Percentiles rank a stretch among this genome's conserved stretches.
Evolutionary conservation across 2,888 invertebrate genomes (phyloP).

Genomic region (Cheilosia urbana): DNA sequence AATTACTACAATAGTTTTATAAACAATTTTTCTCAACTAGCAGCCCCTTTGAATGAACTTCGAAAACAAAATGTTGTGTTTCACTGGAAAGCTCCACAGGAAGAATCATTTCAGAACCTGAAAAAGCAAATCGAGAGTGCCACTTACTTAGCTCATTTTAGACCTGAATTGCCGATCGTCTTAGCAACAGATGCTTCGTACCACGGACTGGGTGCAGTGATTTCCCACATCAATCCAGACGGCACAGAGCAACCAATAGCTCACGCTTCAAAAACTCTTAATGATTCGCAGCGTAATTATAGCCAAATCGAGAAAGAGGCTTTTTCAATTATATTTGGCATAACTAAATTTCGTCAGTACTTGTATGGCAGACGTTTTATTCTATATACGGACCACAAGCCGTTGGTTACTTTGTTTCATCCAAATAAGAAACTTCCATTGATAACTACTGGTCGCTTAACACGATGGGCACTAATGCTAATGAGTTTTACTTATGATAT

Average conservation of each 20-base stretch:
- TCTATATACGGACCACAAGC: conserved; percentile 82
- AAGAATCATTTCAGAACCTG: conserved; percentile 74
- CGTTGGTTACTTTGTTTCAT: conserved; percentile 69
- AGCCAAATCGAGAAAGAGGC: conserved; percentile 71
- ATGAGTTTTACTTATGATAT: conserved; percentile 44
- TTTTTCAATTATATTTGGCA: conserved; percentile 44
- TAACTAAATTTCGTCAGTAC: conserved; percentile 79
- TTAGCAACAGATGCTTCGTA: conserved; percentile 73
- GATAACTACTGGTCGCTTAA: conserved; percentile 26
- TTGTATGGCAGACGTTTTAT: conserved; percentile 80
- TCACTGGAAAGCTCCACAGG: conserved; percentile 74
- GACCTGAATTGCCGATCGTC: conserved; percentile 32
- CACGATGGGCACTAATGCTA: conserved; percentile 46
- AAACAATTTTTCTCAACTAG: conserved; percentile 15
- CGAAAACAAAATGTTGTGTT: conserved; percentile 63
- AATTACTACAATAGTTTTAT: conserved; percentile 30
- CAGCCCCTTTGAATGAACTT: conserved; percentile 29
- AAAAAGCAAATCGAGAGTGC: conserved; percentile 75
- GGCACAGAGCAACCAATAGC: conserved; percentile 56
- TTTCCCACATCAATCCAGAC: conserved; percentile 51
- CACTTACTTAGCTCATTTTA: conserved; percentile 34
- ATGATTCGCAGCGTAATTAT: conserved; percentile 43
- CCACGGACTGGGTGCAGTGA: conserved; percentile 62
- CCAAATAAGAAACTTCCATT: conserved; percentile 29
- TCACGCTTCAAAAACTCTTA: conserved; percentile 54